These are phyloP conservation scores for Trinectes maculatus DNA, from an alignment of 2,113 vertebrate genomes.

Conservation along the genomic window DNA sequence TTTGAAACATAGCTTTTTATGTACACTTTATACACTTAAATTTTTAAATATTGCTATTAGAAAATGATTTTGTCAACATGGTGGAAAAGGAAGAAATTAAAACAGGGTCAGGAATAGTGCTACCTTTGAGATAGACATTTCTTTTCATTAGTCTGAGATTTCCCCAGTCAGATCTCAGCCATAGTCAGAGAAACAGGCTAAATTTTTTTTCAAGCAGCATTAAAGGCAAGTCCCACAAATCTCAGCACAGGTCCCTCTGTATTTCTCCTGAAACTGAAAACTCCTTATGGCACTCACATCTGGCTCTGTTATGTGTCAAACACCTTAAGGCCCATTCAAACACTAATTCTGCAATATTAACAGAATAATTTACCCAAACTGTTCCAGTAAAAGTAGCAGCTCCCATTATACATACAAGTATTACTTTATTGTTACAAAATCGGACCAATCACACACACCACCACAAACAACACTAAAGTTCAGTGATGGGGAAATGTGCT, in stretches of 20 bases:
- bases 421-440: not conserved
- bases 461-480: constrained; percentile 9
- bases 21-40: constrained; percentile 82
- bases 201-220: constrained; percentile 62
- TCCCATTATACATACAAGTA: constrained; percentile 2
- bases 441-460: constrained; percentile 21
- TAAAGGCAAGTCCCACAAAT: constrained; percentile 58
- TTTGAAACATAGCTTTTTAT: constrained; percentile 78
- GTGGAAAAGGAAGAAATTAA: constrained; percentile 71
- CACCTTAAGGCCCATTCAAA: constrained; percentile 52
- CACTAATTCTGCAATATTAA: constrained; percentile 4
- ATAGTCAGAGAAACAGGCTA: constrained; percentile 33
- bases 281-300: constrained; percentile 64
- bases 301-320: constrained; percentile 16
- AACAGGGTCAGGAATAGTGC: constrained; percentile 57
- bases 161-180: constrained; percentile 25
- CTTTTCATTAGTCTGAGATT: constrained; percentile 35
- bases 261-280: constrained; percentile 41
- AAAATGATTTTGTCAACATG: constrained; percentile 79
- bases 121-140: constrained; percentile 43
- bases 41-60: constrained; percentile 83
- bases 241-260: constrained; percentile 30
- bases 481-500: constrained; percentile 12
- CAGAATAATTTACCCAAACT: constrained; percentile 23
- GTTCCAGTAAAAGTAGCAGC: constrained; percentile 49